phyloP scores from a whole-genome alignment of 2,888 invertebrate genomes.

The Plebejus melissa region DNA sequence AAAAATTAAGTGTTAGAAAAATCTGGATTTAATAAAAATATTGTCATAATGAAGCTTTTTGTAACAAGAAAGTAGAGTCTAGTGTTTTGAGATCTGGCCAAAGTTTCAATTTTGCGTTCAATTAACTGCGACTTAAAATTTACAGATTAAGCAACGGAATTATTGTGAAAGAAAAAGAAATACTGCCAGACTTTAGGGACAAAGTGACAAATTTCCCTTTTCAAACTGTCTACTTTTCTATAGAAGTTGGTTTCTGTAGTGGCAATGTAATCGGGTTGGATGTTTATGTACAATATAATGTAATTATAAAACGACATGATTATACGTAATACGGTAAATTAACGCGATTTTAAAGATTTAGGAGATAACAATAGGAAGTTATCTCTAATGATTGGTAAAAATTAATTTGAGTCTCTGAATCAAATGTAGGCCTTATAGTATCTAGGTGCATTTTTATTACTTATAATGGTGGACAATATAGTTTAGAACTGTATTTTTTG shows the following conservation, averaged over 20 bases:
- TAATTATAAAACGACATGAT: background rate
- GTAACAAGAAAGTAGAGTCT: background rate
- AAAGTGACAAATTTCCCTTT: background rate
- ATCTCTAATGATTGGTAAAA: background rate
- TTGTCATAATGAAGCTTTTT: background rate
- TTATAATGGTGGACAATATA: background rate
- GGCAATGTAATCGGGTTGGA: background rate
- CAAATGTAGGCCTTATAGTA: conserved; percentile 22
- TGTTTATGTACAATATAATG: background rate
- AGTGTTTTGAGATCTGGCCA: background rate
- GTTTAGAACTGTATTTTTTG: background rate
- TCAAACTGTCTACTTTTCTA: background rate
- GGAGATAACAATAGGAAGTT: background rate
- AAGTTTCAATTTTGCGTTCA: background rate
- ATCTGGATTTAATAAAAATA: background rate
- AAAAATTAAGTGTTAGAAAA: background rate
- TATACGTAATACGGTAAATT: background rate
- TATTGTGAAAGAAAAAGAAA: background rate
- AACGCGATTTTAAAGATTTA: background rate
- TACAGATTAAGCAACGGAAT: background rate
- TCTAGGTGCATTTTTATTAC: conserved; percentile 9
- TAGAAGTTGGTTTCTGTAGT: background rate
- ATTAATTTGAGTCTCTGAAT: background rate
- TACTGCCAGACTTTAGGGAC: background rate
- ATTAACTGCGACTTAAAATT: background rate